phyloP scores from a whole-genome alignment of 2,113 vertebrate species.

The Ellobius talpinus region DNA sequence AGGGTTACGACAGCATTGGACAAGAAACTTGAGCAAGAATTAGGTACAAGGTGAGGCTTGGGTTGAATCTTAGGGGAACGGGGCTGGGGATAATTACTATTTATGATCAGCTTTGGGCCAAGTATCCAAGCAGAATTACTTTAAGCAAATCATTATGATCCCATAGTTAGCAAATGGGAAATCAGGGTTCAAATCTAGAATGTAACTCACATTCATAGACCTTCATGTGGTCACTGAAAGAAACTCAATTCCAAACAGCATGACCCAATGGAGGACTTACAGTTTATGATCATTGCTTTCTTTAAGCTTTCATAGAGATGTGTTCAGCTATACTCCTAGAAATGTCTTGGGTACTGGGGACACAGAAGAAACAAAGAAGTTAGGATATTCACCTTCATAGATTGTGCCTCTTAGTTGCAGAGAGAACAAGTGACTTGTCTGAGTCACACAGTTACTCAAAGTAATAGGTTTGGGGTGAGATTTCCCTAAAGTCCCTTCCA shows the following conservation, averaged over 20 bases:
- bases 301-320: not conserved
- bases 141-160: not conserved
- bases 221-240: not conserved
- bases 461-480: not conserved
- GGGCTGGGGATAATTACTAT: not conserved
- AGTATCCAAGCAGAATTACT: not conserved
- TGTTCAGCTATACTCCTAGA: not conserved
- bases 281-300: not conserved
- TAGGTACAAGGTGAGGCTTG: not conserved
- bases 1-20: not conserved
- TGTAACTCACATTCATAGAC: not conserved
- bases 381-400: not conserved
- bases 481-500: not conserved
- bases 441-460: not conserved
- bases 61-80: not conserved
- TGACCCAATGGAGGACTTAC: not conserved
- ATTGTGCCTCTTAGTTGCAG: not conserved
- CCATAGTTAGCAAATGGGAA: not conserved
- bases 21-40: not conserved
- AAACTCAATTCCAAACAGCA: not conserved
- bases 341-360: not conserved
- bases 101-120: conserved; percentile 6
- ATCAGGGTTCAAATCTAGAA: not conserved
- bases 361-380: not conserved
- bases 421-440: not conserved